Evolutionary conservation across 2,797 vertebrate genomes (phyloP).

Genomic region (Acestrorhynchus altus): DNA sequence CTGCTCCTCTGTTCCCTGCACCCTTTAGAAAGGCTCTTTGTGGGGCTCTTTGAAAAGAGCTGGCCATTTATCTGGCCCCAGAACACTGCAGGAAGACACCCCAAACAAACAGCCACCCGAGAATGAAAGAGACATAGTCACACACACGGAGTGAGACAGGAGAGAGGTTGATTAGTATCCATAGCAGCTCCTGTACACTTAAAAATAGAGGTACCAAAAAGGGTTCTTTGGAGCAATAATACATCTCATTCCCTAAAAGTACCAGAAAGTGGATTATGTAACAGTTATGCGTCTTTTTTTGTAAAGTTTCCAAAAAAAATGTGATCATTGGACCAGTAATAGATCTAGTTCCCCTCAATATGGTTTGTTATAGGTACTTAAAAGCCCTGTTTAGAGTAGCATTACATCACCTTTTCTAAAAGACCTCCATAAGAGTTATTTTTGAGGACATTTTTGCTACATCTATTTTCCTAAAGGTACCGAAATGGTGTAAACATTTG

Average conservation of each 20-base stretch:
- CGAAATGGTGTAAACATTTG: too few relatives aligned
- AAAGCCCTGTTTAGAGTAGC: too few relatives aligned
- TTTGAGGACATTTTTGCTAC: too few relatives aligned
- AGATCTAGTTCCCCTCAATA: too few relatives aligned
- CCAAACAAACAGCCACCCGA: constrained; percentile 17
- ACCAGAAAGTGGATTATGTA: too few relatives aligned
- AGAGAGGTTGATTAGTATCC: neutral
- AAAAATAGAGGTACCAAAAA: neutral
- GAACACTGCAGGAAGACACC: constrained; percentile 26
- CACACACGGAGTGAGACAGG: neutral
- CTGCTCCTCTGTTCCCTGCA: constrained; percentile 46
- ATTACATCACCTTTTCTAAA: too few relatives aligned
- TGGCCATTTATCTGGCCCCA: constrained; percentile 20
- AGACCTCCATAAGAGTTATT: too few relatives aligned
- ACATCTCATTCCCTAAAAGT: neutral
- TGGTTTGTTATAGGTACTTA: too few relatives aligned
- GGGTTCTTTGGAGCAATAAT: neutral
- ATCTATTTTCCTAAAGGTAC: too few relatives aligned
- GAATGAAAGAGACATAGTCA: constrained; percentile 1
- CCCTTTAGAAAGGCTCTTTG: constrained; percentile 54
- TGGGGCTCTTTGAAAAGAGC: constrained; percentile 27
- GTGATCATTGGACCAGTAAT: too few relatives aligned
- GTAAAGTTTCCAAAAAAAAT: too few relatives aligned
- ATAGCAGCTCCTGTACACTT: neutral
- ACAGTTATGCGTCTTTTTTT: too few relatives aligned